phyloP scores from a whole-genome alignment of 1,140 invertebrate genomes.

The Amyelois transitella region DNA sequence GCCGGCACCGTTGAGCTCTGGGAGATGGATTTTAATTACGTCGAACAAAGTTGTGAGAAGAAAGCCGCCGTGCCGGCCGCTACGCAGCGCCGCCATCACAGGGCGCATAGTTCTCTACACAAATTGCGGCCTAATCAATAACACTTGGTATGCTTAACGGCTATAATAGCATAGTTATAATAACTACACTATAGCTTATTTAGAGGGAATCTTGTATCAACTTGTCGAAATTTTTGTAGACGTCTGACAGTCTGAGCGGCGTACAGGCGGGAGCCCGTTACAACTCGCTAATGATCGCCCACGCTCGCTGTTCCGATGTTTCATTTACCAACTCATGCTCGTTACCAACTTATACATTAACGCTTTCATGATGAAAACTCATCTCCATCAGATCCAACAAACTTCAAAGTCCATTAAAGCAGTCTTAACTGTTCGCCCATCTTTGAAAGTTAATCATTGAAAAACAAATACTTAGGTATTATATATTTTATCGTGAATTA shows the following conservation, averaged over 20 bases:
- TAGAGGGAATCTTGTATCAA: too few species aligned
- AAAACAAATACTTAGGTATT: slow-evolving; percentile 7
- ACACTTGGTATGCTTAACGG: too few species aligned
- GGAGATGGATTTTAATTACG: slow-evolving; percentile 72
- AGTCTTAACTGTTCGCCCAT: slow-evolving; percentile 5
- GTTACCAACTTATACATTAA: slow-evolving; percentile 23
- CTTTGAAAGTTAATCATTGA: slow-evolving; percentile 10
- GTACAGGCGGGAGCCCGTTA: too few species aligned
- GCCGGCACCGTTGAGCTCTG: slow-evolving; percentile 38
- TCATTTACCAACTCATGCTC: slow-evolving; percentile 16
- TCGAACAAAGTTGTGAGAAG: slow-evolving; percentile 62
- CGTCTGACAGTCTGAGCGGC: too few species aligned
- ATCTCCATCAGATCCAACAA: slow-evolving; percentile 10
- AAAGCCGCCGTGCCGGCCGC: slow-evolving; percentile 28
- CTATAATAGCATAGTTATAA: slow-evolving; percentile 34
- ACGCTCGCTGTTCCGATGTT: background rate
- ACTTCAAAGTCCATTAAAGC: slow-evolving; percentile 15
- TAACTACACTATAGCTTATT: too few species aligned
- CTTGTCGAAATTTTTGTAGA: too few species aligned
- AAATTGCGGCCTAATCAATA: too few species aligned
- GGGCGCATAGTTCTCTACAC: background rate
- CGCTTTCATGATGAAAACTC: slow-evolving; percentile 12
- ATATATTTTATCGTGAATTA: background rate
- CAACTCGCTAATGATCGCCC: slow-evolving; percentile 38
- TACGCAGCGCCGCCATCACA: slow-evolving; percentile 11